Base-by-base conservation (phyloP, 2,113 vertebrate genomes). In the Glareola pratincola region DNA sequence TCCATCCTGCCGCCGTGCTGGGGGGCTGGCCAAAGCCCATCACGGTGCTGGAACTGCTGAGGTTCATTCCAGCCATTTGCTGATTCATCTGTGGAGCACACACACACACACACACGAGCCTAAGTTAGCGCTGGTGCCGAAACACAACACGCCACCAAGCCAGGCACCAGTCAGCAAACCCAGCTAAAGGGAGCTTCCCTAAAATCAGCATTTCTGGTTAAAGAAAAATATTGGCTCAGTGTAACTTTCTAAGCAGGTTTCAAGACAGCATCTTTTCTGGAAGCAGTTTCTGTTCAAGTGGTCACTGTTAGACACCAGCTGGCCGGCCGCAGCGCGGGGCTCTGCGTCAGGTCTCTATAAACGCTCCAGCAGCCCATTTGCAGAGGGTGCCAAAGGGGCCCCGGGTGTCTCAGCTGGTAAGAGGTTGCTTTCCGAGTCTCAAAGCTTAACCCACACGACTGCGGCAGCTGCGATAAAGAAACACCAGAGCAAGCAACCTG, bases 31-130 rank as follows among this genome's bases (percentile, higher is more conserved):
- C 97, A 24, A 99, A 98, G 23, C 98, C 98, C 94, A 98, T 97
- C 16, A 97, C 60, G 0, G 92, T 96, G 69, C 94, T 98, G 8
- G 97, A 96, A 19, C 98, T 98, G 53, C 97, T 97, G 93, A 99
- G 93, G 23, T 97, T 98, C 98, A 99, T 98, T 66, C 98, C 98
- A 27, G 99, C 98, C 99, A 99, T 99, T 93, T 99, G 99, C 97
- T 99, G 99, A 96, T 98, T 99, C 99, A 99, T 98, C 99, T 99
- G 98, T 36, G 88, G 90, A 96, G 92, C 78, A 92, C 39, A 39
- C 39, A 39, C 39, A 39, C 39, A 39, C 23, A 98, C 14, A 98
- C 20, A 95, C 16, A 93, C 1, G 0, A 60, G 59, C 73, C 62
- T 9, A 11, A 11, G 68, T 97, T 90, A 97, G 75, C 63, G 24